Base-by-base conservation (phyloP, 2,888 invertebrate genomes). In the Lycophotia porphyrea region DNA sequence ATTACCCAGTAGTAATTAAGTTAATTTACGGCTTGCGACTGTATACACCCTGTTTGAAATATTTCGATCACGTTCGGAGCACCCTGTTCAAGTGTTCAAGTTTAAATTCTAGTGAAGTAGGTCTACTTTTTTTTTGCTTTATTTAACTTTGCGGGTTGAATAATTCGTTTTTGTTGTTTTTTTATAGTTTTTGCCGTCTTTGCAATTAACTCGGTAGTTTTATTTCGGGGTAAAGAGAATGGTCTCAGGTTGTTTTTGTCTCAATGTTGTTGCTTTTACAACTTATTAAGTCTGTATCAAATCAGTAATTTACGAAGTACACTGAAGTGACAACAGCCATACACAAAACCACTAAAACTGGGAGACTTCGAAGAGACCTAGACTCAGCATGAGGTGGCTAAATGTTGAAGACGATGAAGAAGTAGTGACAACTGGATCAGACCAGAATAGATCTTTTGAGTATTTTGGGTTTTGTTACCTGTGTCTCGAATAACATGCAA, bases 1-100 rank as follows among this genome's bases (percentile, higher is more conserved):
- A 86, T 85, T 86, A 87, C 60, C 60, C 75, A 71, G 80, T 72
- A 65, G 83, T 81, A 86, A 87, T 86, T 87, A 87, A 78, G 78
- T 80, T 72, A 87, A 83, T 83, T 87, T 81, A 83, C 78, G 66
- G 42, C 67, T 71, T 74, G 64, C 71, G 72, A 87, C 77, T 82
- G 75, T 82, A 65, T 65, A 82, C 58, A 64, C 76, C 68, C 44
- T 67, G 76, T 72, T 86, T 78, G 63, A 67, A 49, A 65, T 85
- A 83, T 83, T 83, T 78, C 68, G 78, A 82, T 83, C 82, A 83
- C 82, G 85, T 83, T 63, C 65, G 13, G n/a, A 68, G 69, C 67
- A 82, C 70, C 60, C 77, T 68, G 66, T 84, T 78, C 70, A 78
- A 85, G 73, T 67, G 66, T 84, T 82, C 70, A 74, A 85, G 74